These are phyloP conservation scores for Apostichopus japonicus DNA, from an alignment of 35 echinoderm and acorn worm species.

Conservation along the genomic window DNA sequence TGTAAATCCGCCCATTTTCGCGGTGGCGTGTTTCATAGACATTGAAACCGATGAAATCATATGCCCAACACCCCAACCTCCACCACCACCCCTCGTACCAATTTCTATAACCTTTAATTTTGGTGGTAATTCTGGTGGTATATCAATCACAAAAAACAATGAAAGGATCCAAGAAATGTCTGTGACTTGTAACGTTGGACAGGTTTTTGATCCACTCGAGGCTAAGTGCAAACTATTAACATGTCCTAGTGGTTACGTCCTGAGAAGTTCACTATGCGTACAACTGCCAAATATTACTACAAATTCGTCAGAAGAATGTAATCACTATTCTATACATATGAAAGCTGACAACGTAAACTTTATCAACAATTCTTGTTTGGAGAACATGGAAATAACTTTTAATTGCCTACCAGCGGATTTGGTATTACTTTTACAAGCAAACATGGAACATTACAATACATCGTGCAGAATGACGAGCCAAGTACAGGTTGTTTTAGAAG, in stretches of 20 bases:
- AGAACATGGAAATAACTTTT: not conserved
- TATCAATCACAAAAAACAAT: not conserved
- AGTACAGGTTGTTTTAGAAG: too few relatives aligned
- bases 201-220: slow-evolving; percentile 25
- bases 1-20: fast-evolving
- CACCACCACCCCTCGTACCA: not conserved
- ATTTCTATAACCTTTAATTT: slow-evolving; percentile 51
- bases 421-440: not conserved
- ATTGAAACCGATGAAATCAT: too few relatives aligned
- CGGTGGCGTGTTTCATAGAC: fast-evolving
- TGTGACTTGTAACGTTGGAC: not conserved
- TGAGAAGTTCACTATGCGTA: not conserved
- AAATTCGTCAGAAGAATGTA: not conserved
- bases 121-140: not conserved
- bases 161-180: not conserved
- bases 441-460: not conserved
- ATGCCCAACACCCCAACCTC: not conserved
- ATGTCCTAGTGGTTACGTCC: not conserved
- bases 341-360: not conserved
- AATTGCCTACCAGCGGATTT: slow-evolving; percentile 4
- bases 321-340: not conserved
- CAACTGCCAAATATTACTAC: not conserved
- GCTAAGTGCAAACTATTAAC: not conserved
- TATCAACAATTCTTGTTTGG: not conserved
- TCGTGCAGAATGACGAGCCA: too few relatives aligned